Evolutionary conservation across 2,888 invertebrate species (phyloP), one percentile per base, ranked within the genome.

Genomic region (Brachyopa scutellaris): DNA sequence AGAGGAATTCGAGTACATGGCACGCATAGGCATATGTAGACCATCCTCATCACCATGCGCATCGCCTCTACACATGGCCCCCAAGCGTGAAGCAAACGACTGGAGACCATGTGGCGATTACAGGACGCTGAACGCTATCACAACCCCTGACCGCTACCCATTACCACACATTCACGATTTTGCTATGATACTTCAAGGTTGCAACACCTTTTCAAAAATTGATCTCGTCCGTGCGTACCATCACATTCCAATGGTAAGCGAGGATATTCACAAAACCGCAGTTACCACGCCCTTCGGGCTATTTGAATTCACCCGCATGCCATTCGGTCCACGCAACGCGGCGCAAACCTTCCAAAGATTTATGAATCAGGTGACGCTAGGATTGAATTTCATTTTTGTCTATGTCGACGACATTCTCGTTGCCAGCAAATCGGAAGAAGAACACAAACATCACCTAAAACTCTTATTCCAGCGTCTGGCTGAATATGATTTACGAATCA

Each of bases 211-310:
- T 29, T 59, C 55, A 2, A 69, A 67, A 47, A 36, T 74, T 7
- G 49, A 74, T 31, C 2, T 73, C 7, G 8, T 55, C 4, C 29
- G 64, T 1, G 62, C 72, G 0, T 74, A 59, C 59, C 85, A 88
- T 62, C 87, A 88, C 36, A 88, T 91, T 15, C 88, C 88, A 0
- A 85, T 90, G 7, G 59, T 59, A 15, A 4, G 13, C 6, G 69
- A 69, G 9, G 57, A 59, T 21, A 23, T 62, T 3, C 13, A 9
- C 2, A 62, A 89, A 77, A 88, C 88, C 2, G 88, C 87, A 0
- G 86, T 88, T 3, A 86, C 72, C 1, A 88, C 88, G 2, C 87
- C 88, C 0, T 88, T 88, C 64, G 88, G 88, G 2, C 72, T 88
- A 1, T 89, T 85, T 57, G 88, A 88, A 66, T 87, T 85, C 62